phyloP scores from a whole-genome alignment of 1,140 invertebrate species.

The Heliconius eleuchia region DNA sequence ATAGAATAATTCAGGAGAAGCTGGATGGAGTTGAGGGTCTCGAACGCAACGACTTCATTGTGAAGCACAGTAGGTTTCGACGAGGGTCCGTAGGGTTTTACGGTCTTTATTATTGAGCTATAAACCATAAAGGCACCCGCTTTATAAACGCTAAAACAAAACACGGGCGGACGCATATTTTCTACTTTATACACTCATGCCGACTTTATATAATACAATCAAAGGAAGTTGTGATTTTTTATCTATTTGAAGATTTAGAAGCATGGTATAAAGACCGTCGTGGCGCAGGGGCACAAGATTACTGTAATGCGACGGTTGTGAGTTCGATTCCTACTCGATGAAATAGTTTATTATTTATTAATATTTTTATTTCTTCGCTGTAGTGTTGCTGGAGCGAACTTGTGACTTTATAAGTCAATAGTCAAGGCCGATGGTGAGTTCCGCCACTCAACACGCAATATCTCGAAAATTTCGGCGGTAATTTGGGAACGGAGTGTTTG shows the following conservation, averaged over 20 bases:
- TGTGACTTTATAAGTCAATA: too few species aligned
- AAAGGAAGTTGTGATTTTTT: slow-evolving; percentile 58
- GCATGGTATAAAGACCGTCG: too few species aligned
- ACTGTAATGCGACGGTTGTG: too few species aligned
- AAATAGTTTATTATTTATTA: too few species aligned
- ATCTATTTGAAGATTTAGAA: slow-evolving; percentile 45
- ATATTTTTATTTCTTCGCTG: too few species aligned
- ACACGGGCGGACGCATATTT: slow-evolving; percentile 66
- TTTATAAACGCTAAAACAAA: slow-evolving; percentile 71
- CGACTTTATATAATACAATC: slow-evolving; percentile 50
- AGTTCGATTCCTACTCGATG: too few species aligned
- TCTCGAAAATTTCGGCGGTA: too few species aligned
- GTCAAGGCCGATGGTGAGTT: too few species aligned
- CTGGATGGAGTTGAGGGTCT: slow-evolving; percentile 19
- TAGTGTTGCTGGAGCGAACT: too few species aligned
- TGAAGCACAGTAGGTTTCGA: slow-evolving; percentile 52
- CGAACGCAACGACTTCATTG: slow-evolving; percentile 57
- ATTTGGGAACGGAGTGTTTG: too few species aligned
- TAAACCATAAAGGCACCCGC: slow-evolving; percentile 66
- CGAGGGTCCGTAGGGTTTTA: slow-evolving; percentile 60
- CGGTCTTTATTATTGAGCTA: slow-evolving; percentile 69
- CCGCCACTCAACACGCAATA: too few species aligned
- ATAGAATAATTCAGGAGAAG: slow-evolving; percentile 32
- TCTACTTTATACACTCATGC: slow-evolving; percentile 56
- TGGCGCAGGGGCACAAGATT: too few species aligned